phyloP scores from a whole-genome alignment of 1,140 invertebrate species.

The Drosophila insularis region DNA sequence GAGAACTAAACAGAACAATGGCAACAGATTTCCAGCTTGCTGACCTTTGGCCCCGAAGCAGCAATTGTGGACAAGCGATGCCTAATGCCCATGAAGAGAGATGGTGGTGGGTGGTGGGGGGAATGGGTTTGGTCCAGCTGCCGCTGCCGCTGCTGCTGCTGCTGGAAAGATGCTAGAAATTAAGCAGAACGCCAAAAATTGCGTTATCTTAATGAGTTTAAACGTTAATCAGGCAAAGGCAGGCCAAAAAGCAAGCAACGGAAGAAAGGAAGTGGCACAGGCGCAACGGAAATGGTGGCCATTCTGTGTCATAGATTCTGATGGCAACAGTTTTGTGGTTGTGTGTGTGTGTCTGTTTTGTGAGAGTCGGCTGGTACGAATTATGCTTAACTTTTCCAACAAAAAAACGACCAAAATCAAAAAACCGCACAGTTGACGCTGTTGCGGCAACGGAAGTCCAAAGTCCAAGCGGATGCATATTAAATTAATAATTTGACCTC shows the following conservation, averaged over 20 bases:
- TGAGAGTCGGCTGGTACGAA: not conserved
- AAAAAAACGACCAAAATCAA: slow-evolving; percentile 5
- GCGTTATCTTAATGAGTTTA: slow-evolving; percentile 81
- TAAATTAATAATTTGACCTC: slow-evolving; percentile 81
- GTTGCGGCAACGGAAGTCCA: slow-evolving; percentile 56
- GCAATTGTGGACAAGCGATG: not conserved
- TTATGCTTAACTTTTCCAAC: slow-evolving; percentile 47
- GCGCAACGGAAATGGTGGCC: slow-evolving; percentile 63
- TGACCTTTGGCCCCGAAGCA: slow-evolving; percentile 61
- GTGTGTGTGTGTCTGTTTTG: not conserved
- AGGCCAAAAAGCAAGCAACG: slow-evolving; percentile 5
- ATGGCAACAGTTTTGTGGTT: not conserved
- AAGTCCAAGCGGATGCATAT: slow-evolving; percentile 76
- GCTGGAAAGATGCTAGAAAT: slow-evolving; percentile 55
- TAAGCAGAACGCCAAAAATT: slow-evolving; percentile 72
- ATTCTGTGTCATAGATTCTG: slow-evolving; percentile 50
- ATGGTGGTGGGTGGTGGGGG: not conserved
- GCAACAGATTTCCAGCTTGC: slow-evolving; percentile 60
- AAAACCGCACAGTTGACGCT: slow-evolving; percentile 27
- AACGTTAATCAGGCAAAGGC: slow-evolving; percentile 72
- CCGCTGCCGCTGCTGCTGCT: slow-evolving; percentile 50
- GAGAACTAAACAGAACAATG: slow-evolving; percentile 50
- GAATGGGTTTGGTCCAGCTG: slow-evolving; percentile 18
- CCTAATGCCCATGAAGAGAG: not conserved
- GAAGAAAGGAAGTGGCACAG: slow-evolving; percentile 32